Evolutionary conservation across 2,113 vertebrate genomes (phyloP).

Genomic region (Bubalus kerabau): DNA sequence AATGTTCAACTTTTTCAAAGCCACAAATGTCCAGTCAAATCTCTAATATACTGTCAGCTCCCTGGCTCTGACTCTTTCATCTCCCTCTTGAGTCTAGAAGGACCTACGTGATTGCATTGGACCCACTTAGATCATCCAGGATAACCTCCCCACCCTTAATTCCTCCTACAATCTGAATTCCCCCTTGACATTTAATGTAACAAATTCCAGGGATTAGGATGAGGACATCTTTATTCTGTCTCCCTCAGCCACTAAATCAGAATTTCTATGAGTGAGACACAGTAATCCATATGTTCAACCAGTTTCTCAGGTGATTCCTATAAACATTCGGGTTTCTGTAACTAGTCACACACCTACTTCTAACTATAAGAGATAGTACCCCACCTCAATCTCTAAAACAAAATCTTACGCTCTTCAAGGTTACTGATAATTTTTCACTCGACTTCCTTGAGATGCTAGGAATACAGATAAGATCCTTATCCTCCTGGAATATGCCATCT

Average conservation of each 20-base stretch:
- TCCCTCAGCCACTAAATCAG: neutral
- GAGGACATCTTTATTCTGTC: neutral
- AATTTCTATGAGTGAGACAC: neutral
- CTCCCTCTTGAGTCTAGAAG: neutral
- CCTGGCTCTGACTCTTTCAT: neutral
- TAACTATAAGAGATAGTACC: neutral
- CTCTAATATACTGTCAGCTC: neutral
- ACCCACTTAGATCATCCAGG: neutral
- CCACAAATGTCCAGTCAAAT: neutral
- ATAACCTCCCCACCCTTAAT: neutral
- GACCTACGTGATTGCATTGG: neutral
- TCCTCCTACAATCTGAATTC: neutral
- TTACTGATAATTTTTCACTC: neutral
- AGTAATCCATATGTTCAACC: neutral
- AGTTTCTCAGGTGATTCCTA: neutral
- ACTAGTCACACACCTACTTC: neutral
- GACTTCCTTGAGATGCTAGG: neutral
- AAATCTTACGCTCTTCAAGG: neutral
- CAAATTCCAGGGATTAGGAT: neutral
- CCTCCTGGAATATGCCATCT: neutral
- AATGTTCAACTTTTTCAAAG: conserved; percentile 4
- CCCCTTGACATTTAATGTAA: neutral
- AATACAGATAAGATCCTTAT: neutral
- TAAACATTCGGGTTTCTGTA: neutral
- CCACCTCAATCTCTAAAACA: neutral